Conservation (phyloP, 2,113 vertebrate genomes). For the Megaleporinus macrocephalus region DNA sequence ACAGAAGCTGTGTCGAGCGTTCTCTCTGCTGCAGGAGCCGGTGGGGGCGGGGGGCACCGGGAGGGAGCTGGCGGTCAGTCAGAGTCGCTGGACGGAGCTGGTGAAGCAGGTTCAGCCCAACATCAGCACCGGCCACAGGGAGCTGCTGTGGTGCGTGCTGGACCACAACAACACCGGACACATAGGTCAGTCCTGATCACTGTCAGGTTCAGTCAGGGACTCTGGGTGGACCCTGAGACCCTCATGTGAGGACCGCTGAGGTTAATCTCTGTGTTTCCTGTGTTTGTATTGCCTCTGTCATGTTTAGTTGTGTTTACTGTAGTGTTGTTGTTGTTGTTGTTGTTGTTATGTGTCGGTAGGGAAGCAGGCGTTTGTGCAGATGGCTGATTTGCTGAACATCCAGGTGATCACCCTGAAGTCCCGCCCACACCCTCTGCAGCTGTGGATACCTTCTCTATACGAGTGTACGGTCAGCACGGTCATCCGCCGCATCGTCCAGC, state of each 20-base stretch:
- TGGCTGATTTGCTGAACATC: conserved; percentile 93
- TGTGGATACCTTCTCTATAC: conserved; percentile 78
- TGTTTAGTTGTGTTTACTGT: too few relatives aligned
- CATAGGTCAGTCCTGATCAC: conserved; percentile 77
- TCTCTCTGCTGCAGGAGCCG: conserved; percentile 85
- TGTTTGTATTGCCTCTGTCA: too few relatives aligned
- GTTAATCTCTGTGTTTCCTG: too few relatives aligned
- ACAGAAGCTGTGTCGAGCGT: conserved; percentile 89
- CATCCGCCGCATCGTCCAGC: conserved; percentile 78
- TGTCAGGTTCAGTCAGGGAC: too few relatives aligned
- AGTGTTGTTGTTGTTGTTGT: too few relatives aligned
- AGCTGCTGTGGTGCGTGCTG: conserved; percentile 85
- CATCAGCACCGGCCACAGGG: conserved; percentile 81
- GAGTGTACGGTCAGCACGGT: conserved; percentile 75
- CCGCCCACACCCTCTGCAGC: conserved; percentile 80
- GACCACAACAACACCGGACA: conserved; percentile 82
- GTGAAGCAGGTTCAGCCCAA: conserved; percentile 82
- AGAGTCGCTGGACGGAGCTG: conserved; percentile 83
- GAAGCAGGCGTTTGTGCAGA: conserved; percentile 85
- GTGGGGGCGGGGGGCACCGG: conserved; percentile 54
- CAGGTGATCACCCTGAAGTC: conserved; percentile 85
- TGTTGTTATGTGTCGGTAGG: conserved; percentile 69
- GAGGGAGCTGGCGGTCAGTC: conserved; percentile 75
- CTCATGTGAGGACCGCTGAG: too few relatives aligned
- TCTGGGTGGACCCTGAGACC: background rate